These are phyloP conservation scores for Argyra leucocephala DNA, from an alignment of 2,888 invertebrate species.

Conservation along the genomic window DNA sequence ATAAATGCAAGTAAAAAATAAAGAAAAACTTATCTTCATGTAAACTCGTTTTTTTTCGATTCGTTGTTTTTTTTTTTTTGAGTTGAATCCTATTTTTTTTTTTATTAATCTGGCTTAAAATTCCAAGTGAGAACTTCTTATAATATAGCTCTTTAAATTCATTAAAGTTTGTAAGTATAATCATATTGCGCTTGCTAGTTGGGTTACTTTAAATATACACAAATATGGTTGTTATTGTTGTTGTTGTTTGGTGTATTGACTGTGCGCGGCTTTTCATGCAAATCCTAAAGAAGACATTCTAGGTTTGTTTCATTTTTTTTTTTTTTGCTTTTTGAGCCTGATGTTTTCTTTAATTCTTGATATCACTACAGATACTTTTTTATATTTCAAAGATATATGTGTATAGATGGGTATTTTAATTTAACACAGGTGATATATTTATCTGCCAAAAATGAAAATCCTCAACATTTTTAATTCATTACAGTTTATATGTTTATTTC, in stretches of 20 bases:
- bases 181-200: neutral
- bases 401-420: neutral
- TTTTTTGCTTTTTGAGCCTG: neutral
- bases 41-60: neutral
- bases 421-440: slow-evolving; percentile 1
- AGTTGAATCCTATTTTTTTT: neutral
- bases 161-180: neutral
- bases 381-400: neutral
- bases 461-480: slow-evolving; percentile 4
- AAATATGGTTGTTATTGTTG: neutral
- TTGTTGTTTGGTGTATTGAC: neutral
- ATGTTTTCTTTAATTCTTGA: no score
- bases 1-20: neutral
- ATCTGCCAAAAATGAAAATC: neutral
- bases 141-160: neutral
- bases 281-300: neutral
- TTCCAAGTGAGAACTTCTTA: slow-evolving; percentile 1
- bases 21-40: neutral
- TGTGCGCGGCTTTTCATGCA: neutral
- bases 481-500: neutral
- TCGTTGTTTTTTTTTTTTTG: neutral
- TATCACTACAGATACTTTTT: neutral
- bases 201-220: neutral
- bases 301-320: neutral
- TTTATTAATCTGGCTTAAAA: slow-evolving; percentile 6